Base-by-base conservation (phyloP, 2,888 invertebrate genomes). In the Nowickia ferox region DNA sequence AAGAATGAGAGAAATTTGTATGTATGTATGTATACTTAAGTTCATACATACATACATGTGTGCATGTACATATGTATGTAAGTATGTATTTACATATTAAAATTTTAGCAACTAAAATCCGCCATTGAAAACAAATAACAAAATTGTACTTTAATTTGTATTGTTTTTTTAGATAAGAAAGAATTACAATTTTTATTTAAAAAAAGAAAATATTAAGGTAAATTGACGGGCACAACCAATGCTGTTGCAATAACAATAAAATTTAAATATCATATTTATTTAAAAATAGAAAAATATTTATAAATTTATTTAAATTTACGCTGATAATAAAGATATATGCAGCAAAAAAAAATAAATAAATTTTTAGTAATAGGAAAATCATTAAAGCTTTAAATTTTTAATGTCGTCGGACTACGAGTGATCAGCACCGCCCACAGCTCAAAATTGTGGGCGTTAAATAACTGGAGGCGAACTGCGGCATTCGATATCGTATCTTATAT, bases 81-180 rank as follows among this genome's bases (percentile, higher is more conserved):
- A 19, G 30, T 19, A 19, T 53, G 42, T 55, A 63, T 65, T 71
- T 63, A 71, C 61, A 78, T 30, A 46, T 76, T 76, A 22, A 17
- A 44, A 65, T 42, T 53, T 19, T 30, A 59, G 15, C 59, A n/a
- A 59, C 30, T n/a, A 63, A 22, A 53, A 17, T 40, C n/a, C 13
- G 19, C 9, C 17, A 38, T 40, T 55, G 40, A 9, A 71, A 71
- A 51, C 22, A 65, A 13, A 51, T 8, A 46, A 71, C 44, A 76
- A 66, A 30, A 65, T 65, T 75, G 51, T 63, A 66, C 55, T 55
- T 76, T 66, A 76, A 46, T 48, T 30, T 65, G 15, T 44, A 9
- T 19, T 42, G 9, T 61, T 40, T 59, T 40, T 38, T 44, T 44
- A 13, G 46, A 59, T 72, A 75, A 75, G 38, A 13, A 66, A 66